Conservation (phyloP, 2,113 vertebrate genomes). For the Chinchilla lanigera region DNA sequence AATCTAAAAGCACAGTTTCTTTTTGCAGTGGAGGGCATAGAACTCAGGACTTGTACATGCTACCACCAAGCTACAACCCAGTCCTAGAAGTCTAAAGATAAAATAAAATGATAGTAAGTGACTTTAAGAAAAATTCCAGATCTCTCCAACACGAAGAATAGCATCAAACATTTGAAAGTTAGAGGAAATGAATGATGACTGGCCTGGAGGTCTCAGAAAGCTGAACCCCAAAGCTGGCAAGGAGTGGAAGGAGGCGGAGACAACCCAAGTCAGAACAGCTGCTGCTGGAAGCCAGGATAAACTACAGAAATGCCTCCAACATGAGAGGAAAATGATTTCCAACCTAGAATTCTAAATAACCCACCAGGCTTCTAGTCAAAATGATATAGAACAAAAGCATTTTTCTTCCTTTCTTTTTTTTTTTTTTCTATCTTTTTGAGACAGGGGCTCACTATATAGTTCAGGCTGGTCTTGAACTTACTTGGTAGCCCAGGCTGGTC, state of each 20-base stretch:
- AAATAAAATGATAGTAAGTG: not conserved
- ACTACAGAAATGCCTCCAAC: not conserved
- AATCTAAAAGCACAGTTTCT: not conserved
- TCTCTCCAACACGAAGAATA: not conserved
- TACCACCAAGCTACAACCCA: not conserved
- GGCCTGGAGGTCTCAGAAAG: not conserved
- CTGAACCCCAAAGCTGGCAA: not conserved
- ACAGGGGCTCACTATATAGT: too few relatives aligned
- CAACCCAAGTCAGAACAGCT: not conserved
- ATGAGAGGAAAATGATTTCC: not conserved
- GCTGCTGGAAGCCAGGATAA: not conserved
- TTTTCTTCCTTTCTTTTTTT: too few relatives aligned
- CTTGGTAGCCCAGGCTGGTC: too few relatives aligned
- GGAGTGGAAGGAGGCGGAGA: not conserved
- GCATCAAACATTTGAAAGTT: not conserved
- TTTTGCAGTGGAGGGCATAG: not conserved
- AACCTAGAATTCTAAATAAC: not conserved
- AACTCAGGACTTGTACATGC: not conserved
- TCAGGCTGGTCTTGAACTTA: too few relatives aligned
- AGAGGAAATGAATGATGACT: not conserved
- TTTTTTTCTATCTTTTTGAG: too few relatives aligned
- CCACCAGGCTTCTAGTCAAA: not conserved
- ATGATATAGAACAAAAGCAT: not conserved
- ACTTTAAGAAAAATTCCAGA: not conserved
- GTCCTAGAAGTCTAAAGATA: not conserved